Percentiles rank a stretch among this genome's conserved stretches.
Evolutionary conservation across 92 coral and sea anemone genomes (phyloP).

Genomic region (Phenganax subtilis): DNA sequence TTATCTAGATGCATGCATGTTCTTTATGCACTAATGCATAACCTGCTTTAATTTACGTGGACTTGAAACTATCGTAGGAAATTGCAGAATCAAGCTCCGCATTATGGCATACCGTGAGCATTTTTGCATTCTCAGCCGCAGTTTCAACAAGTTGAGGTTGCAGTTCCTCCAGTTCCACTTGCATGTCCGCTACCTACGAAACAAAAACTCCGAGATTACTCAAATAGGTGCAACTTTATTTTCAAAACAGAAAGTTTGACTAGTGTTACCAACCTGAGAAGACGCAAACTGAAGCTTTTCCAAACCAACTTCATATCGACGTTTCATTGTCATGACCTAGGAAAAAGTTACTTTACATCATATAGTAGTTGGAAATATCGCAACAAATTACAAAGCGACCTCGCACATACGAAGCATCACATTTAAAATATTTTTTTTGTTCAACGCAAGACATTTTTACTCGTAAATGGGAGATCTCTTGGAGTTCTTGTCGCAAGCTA

Average conservation of each 20-base stretch:
- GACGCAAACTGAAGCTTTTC: slow-evolving; percentile 98
- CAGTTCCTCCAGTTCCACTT: slow-evolving; percentile 90
- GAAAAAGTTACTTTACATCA: not conserved
- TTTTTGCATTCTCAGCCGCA: slow-evolving; percentile 86
- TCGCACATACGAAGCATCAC: not conserved
- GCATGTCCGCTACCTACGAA: slow-evolving; percentile 93
- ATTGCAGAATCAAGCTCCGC: too few relatives aligned
- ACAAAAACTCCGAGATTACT: not conserved
- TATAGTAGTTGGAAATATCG: too few relatives aligned
- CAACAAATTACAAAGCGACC: too few relatives aligned
- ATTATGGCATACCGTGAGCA: slow-evolving; percentile 68
- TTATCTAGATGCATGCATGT: too few relatives aligned
- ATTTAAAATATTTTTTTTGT: not conserved
- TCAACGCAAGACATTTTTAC: not conserved
- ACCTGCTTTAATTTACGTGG: not conserved
- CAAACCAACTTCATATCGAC: slow-evolving; percentile 95
- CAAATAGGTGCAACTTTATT: not conserved
- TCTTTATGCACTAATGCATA: too few relatives aligned
- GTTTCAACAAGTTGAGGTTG: slow-evolving; percentile 95
- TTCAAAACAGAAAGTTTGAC: not conserved
- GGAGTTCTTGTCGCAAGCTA: too few relatives aligned
- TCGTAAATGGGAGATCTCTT: not conserved
- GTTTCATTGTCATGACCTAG: slow-evolving; percentile 88
- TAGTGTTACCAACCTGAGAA: slow-evolving; percentile 65
- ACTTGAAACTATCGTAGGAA: too few relatives aligned